Base-by-base conservation (phyloP, 2,888 invertebrate species). In the Nomada flava region DNA sequence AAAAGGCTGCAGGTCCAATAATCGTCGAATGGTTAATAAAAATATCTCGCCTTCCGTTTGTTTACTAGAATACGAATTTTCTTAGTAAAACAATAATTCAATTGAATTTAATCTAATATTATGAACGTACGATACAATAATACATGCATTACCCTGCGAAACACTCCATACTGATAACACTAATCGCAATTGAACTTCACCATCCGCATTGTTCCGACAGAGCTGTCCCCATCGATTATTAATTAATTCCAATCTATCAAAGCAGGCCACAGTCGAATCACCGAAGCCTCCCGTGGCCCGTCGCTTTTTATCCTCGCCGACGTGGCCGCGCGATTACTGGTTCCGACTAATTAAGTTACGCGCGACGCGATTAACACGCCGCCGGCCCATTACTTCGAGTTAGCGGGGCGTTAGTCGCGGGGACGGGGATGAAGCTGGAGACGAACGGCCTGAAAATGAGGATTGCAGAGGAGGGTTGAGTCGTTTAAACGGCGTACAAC, bases 341-440 rank as follows among this genome's bases (percentile, higher is more conserved):
- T 87, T 84, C 78, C 69, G 68, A 64, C 86, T 87, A 89, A 89
- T 89, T 89, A 88, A 89, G 81, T 88, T 89, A 88, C 83, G 85
- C 79, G 75, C 74, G 59, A 53, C 64, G 60, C 87, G 83, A 87
- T 88, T 86, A 86, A 77, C 81, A 70, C 79, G 60, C 75, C 72
- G 62, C 71, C 75, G 74, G 78, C 52, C 79, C 85, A 84, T 89
- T 88, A 89, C 87, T 87, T 87, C 82, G 80, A 80, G 81, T 85
- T 86, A 83, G 76, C 68, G 69, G 64, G 23, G 71, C 76, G 71
- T 75, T 75, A 65, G 65, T 70, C 50, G 36, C 53, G 63, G 44
- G 29, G 10, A 23, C 42, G 36, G 59, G 59, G 5, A 29, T 20
- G 50, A 50, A 36, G 13, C 26, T 10, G 52, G 13, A 18, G 26